These are phyloP conservation scores for Barnardius zonarius DNA, from an alignment of 2,113 vertebrate genomes.

Conservation along the genomic window DNA sequence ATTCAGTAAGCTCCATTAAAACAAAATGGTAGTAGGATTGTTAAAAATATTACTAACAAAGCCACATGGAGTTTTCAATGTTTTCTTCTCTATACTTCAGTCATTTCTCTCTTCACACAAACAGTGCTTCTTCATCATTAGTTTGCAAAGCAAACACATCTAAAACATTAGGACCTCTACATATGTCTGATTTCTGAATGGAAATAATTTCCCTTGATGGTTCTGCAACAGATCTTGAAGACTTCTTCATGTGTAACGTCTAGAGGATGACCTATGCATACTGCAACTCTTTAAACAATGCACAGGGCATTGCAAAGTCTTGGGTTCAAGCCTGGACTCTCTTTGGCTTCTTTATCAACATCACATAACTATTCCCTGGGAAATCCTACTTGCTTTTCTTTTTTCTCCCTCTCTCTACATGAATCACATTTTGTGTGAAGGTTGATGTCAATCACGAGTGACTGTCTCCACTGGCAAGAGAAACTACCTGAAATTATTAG, in stretches of 20 bases:
- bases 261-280: not conserved
- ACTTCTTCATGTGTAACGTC: not conserved
- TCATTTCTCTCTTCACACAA: not conserved
- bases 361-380: not conserved
- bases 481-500: constrained; percentile 7
- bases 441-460: not conserved
- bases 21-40: not conserved
- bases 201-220: not conserved
- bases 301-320: not conserved
- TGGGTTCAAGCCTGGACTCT: not conserved
- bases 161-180: not conserved
- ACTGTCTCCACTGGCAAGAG: not conserved
- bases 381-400: not conserved
- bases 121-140: not conserved
- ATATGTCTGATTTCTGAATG: not conserved
- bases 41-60: not conserved
- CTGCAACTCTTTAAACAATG: not conserved
- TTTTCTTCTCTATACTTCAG: not conserved
- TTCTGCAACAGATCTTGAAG: not conserved
- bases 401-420: not conserved
- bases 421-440: not conserved
- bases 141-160: not conserved
- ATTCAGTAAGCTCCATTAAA: not conserved
- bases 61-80: not conserved
- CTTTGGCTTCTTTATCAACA: not conserved